A percentile compares a stretch with the other conserved stretches of the same genome.
Evolutionary conservation across 2,113 vertebrate genomes (phyloP).

Genomic region (Ranitomeya imitator): DNA sequence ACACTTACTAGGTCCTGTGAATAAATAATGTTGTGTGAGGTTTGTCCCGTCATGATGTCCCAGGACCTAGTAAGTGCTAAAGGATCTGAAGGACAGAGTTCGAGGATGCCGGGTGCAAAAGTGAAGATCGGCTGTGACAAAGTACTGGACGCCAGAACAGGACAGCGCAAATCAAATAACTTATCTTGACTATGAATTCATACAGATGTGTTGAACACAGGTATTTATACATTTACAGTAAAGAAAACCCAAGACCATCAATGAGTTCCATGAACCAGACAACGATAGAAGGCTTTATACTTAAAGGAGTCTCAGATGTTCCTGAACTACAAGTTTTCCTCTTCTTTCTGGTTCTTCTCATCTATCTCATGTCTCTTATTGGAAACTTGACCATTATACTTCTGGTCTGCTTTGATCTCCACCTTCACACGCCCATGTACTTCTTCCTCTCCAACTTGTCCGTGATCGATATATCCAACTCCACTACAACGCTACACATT

Average conservation of each 20-base stretch:
- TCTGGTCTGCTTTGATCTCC: constrained; percentile 55
- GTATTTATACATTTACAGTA: neutral
- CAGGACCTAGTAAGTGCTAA: no score
- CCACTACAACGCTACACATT: constrained; percentile 65
- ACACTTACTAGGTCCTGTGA: no score
- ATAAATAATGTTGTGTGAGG: no score
- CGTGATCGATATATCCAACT: constrained; percentile 64
- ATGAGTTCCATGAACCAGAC: neutral
- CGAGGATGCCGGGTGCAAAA: no score
- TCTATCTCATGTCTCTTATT: constrained; percentile 15
- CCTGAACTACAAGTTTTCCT: neutral
- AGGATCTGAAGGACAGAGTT: no score
- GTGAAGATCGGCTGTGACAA: no score
- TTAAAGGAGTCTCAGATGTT: constrained; percentile 8
- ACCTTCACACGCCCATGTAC: constrained; percentile 62
- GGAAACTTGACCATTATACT: constrained; percentile 61
- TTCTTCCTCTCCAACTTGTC: neutral
- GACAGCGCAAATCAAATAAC: no score
- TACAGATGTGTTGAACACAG: neutral
- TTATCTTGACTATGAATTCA: no score
- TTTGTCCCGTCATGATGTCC: no score
- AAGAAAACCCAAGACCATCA: neutral
- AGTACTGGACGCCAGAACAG: no score
- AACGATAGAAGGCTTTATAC: neutral
- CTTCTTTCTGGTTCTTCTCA: neutral